phyloP scores from a whole-genome alignment of 92 coral and sea anemone species.

The Metridium senile region DNA sequence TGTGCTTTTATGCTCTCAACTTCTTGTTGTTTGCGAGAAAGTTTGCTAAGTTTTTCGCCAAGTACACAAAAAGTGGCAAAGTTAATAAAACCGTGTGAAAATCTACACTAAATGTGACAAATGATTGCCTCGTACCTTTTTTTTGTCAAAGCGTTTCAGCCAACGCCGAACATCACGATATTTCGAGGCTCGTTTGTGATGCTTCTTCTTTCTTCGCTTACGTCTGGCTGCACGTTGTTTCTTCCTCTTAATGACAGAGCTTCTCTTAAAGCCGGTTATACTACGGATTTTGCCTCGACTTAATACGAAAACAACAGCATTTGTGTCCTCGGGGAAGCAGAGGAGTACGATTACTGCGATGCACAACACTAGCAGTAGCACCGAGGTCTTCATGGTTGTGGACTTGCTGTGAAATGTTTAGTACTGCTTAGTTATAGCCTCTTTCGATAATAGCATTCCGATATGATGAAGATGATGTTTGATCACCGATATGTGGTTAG shows the following conservation, averaged over 20 bases:
- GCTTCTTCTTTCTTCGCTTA: conserved; percentile 35
- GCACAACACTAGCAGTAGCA: conserved; percentile 29
- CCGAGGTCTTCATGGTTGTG: conserved; percentile 42
- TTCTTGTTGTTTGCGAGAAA: conserved; percentile 10
- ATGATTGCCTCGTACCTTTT: conserved; percentile 23
- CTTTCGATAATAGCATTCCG: conserved; percentile 17
- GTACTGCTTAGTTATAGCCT: background rate
- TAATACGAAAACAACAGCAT: conserved; percentile 70
- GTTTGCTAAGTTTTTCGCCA: conserved; percentile 19
- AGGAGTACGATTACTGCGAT: conserved; percentile 44
- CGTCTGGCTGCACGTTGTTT: background rate
- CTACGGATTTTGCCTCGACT: conserved; percentile 54
- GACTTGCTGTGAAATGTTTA: background rate
- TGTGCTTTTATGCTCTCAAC: conserved; percentile 9
- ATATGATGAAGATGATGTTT: conserved; percentile 13
- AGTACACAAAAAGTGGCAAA: conserved; percentile 21
- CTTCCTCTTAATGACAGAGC: background rate
- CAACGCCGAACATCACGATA: conserved; percentile 44
- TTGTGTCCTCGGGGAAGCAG: conserved; percentile 66
- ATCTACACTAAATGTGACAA: conserved; percentile 3
- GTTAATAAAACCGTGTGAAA: conserved; percentile 23
- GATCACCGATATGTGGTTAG: conserved; percentile 18
- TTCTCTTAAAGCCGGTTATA: conserved; percentile 2
- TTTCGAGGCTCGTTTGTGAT: conserved; percentile 17
- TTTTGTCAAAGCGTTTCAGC: conserved; percentile 37